A percentile compares a stretch with the other conserved stretches of the same genome.
Evolutionary conservation across 2,888 invertebrate genomes (phyloP).

Genomic region (Zhuqinia jingwanae): DNA sequence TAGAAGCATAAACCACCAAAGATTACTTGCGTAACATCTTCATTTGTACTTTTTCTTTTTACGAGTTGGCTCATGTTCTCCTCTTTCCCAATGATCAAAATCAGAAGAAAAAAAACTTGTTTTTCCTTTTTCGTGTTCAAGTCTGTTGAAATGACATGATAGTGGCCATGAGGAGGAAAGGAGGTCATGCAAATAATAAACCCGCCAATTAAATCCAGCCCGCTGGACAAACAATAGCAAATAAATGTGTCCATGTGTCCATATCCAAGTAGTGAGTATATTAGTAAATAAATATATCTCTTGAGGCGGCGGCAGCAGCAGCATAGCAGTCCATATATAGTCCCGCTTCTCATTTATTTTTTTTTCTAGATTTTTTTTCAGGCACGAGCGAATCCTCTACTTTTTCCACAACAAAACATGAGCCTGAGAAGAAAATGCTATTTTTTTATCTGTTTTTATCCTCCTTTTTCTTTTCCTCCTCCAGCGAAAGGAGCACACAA

Average conservation of each 20-base stretch:
- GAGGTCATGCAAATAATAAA: conserved; percentile 53
- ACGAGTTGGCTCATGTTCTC: neutral
- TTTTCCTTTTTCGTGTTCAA: too few species aligned
- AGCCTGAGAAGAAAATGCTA: conserved; percentile 1
- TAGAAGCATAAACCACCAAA: conserved; percentile 1
- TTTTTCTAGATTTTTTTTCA: neutral
- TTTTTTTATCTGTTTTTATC: conserved; percentile 31
- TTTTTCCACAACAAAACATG: conserved; percentile 39
- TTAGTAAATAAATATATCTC: conserved; percentile 48
- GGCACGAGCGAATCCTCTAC: conserved; percentile 15
- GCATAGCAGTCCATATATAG: conserved; percentile 3
- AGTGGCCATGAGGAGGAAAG: neutral
- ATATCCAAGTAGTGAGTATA: neutral
- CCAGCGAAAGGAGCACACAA: neutral
- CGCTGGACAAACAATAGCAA: conserved; percentile 34
- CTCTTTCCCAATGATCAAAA: neutral
- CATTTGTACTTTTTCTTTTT: conserved; percentile 16
- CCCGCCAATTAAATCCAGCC: conserved; percentile 39
- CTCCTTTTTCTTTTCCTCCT: neutral
- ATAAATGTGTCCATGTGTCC: conserved; percentile 11
- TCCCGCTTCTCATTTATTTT: conserved; percentile 1
- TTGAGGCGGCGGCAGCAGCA: conserved; percentile 37
- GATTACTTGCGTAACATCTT: conserved; percentile 10
- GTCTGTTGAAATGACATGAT: neutral
- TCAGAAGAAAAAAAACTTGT: too few species aligned